phyloP scores from a whole-genome alignment of 2,113 vertebrate species.

The Tyrannus savana region DNA sequence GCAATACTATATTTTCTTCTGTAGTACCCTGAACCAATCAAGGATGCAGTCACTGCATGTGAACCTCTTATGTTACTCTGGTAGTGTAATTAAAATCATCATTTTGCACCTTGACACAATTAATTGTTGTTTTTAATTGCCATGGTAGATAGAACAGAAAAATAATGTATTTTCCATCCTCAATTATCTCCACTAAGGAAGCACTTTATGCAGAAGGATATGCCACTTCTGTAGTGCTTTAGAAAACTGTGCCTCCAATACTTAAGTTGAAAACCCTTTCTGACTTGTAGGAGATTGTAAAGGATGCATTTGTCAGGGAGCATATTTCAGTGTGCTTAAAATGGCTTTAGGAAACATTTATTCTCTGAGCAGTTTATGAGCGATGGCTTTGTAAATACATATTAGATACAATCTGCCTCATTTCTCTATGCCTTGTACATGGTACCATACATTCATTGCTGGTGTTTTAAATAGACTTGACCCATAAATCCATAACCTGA shows the following conservation, averaged over 20 bases:
- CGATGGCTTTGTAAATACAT: neutral
- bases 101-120: slow-evolving; percentile 35
- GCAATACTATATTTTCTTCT: neutral
- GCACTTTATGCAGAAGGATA: neutral
- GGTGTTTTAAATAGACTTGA: neutral
- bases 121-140: slow-evolving; percentile 48
- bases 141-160: neutral
- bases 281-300: slow-evolving; percentile 21
- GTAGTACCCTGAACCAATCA: neutral
- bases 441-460: neutral
- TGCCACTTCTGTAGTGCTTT: neutral
- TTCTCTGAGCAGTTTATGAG: slow-evolving; percentile 34
- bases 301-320: slow-evolving; percentile 26
- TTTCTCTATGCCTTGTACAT: neutral
- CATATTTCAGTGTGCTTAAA: slow-evolving; percentile 38
- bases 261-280: slow-evolving; percentile 30
- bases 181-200: slow-evolving; percentile 6
- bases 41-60: neutral
- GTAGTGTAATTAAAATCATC: slow-evolving; percentile 36
- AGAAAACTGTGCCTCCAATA: neutral
- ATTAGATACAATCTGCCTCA: slow-evolving; percentile 19
- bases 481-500: neutral
- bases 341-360: slow-evolving; percentile 44
- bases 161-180: neutral
- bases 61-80: neutral